Conservation (phyloP, 2,888 invertebrate genomes). For the Epinotia ramella region DNA sequence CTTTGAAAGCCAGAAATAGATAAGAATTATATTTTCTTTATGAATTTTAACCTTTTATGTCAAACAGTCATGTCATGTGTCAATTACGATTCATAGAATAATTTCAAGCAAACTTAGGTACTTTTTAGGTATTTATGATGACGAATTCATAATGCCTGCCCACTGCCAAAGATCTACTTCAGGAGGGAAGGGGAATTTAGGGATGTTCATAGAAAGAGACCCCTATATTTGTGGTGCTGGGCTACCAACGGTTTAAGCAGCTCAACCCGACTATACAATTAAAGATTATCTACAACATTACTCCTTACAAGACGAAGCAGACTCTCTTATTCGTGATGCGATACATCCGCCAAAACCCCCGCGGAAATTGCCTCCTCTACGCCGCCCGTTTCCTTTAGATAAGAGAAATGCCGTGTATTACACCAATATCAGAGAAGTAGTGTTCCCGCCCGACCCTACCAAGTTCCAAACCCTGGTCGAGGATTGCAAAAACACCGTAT, state of each 20-base stretch:
- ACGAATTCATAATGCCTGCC: conserved; percentile 13
- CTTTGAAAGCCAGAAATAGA: neutral
- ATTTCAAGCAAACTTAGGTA: too few relatives aligned
- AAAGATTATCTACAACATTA: conserved; percentile 53
- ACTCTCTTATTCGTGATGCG: conserved; percentile 58
- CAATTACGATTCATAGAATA: neutral
- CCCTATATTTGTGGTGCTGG: conserved; percentile 60
- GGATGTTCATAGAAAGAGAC: conserved; percentile 59
- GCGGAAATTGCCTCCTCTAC: conserved; percentile 49
- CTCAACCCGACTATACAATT: conserved; percentile 50
- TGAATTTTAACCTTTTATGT: neutral
- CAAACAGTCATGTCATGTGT: too few relatives aligned
- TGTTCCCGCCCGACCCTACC: conserved; percentile 56
- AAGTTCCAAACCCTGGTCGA: conserved; percentile 58
- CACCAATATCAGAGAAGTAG: conserved; percentile 49
- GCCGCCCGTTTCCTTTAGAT: conserved; percentile 49
- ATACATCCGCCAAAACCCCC: conserved; percentile 52
- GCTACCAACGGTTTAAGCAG: conserved; percentile 51
- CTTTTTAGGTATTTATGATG: neutral
- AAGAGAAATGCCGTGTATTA: conserved; percentile 53
- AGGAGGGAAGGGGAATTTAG: conserved; percentile 62
- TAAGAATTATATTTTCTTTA: too few relatives aligned
- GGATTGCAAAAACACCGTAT: conserved; percentile 56
- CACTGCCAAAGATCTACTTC: conserved; percentile 44
- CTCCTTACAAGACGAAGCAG: conserved; percentile 59